Evolutionary conservation across 2,113 vertebrate genomes (phyloP).

Genomic region (Corythornis cristatus): DNA sequence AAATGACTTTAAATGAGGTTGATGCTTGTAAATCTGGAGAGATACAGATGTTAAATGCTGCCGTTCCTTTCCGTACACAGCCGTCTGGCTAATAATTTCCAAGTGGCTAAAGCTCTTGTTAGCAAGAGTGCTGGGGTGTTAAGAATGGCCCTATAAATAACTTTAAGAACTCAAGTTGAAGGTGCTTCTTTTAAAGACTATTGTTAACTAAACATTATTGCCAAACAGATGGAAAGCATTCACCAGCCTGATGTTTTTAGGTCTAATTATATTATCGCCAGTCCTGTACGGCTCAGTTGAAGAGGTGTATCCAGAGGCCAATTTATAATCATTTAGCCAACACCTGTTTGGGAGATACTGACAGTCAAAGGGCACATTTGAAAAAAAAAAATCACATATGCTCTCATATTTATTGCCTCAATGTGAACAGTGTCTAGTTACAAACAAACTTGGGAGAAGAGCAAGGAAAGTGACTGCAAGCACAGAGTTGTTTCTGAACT

Average conservation of each 20-base stretch:
- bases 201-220: conserved; percentile 90
- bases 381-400: conserved; percentile 86
- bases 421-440: conserved; percentile 73
- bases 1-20: conserved; percentile 80
- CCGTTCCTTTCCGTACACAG: conserved; percentile 74
- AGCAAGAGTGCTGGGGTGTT: conserved; percentile 80
- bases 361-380: conserved; percentile 89
- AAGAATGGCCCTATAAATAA: conserved; percentile 82
- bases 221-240: conserved; percentile 96
- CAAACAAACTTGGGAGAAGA: conserved; percentile 73
- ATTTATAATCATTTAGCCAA: conserved; percentile 99
- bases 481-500: background rate
- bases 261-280: conserved; percentile 98
- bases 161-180: conserved; percentile 85
- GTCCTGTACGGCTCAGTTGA: conserved; percentile 89
- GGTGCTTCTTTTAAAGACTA: conserved; percentile 87
- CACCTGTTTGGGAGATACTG: conserved; percentile 97
- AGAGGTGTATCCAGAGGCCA: conserved; percentile 96
- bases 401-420: conserved; percentile 81
- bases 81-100: conserved; percentile 82
- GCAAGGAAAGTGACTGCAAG: conserved; percentile 52
- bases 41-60: conserved; percentile 83
- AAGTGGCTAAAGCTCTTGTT: conserved; percentile 83
- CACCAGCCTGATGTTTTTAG: conserved; percentile 92
- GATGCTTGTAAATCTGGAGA: conserved; percentile 79